Base-by-base conservation (phyloP, 2,888 invertebrate genomes). In the Polydrusus cervinus region DNA sequence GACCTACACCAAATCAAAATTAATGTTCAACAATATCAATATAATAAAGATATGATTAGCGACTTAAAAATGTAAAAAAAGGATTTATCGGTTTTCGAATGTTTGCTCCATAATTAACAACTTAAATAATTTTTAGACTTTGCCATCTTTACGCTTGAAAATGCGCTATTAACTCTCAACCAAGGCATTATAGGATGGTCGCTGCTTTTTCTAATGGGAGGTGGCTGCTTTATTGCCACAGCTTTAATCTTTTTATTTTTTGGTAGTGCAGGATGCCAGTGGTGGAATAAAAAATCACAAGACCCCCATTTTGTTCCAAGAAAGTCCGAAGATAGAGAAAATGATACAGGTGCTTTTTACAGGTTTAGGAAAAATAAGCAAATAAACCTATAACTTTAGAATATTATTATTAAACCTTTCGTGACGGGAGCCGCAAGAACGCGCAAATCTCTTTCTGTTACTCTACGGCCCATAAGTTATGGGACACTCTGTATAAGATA, bases 171-270 rank as follows among this genome's bases (percentile, higher is more conserved):
- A n/a, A 18, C 8, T 20, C 9, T 43, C 11, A 25, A 62, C n/a
- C 1, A 38, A n/a, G 57, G 57, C 10, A 45, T 71, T 13, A 57
- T 65, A 10, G 65, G 65, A 9, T 71, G 71, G 71, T 57, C 65
- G 1, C 9, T 71, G n/a, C 10, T 57, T 13, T 71, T 65, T 57
- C 16, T 71, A 47, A 18, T 71, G 38, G 71, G 64, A 14, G 71
- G 71, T 18, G 65, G 57, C 14, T 65, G 55, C 16, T 11, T 71
- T 10, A 57, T 71, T 13, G 49, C 43, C 13, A 55, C 71, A 6
- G 71, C 53, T 0, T 14, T 71, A 7, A 65, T 71, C 34, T 65
- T 65, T 65, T 11, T 71, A 16, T 71, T 71, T n/a, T 47, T 71
- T 55, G 71, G 65, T n/a, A 14, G 9, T 13, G 65, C 16, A 7